A percentile compares a stretch with the other conserved stretches of the same genome.
phyloP scores from a whole-genome alignment of 2,113 vertebrate genomes.

The Phylloscopus trochiloides region DNA sequence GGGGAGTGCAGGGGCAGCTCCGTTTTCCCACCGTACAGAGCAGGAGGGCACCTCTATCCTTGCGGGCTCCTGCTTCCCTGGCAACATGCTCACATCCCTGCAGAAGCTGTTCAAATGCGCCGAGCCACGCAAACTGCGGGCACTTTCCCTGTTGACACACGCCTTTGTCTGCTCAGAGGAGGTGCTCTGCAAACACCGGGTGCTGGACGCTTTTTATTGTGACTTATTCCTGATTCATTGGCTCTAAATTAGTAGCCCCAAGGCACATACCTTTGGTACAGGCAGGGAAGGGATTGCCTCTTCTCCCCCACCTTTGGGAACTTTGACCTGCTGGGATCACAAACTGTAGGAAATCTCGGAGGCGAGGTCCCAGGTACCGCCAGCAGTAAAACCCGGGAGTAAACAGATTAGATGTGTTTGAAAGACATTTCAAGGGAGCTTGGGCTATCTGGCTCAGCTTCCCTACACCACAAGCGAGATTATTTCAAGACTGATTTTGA shows the following conservation, averaged over 20 bases:
- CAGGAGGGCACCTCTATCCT: not conserved
- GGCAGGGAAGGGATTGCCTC: not conserved
- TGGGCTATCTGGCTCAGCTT: not conserved
- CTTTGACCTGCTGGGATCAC: conserved; percentile 50
- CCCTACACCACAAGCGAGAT: not conserved
- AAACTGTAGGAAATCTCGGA: conserved; percentile 27
- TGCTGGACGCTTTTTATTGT: not conserved
- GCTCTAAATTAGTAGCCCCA: conserved; percentile 23
- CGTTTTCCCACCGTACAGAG: not conserved
- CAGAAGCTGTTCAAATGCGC: conserved; percentile 6
- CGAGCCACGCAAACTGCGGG: not conserved
- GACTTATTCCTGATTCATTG: conserved; percentile 28
- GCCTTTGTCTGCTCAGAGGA: conserved; percentile 30
- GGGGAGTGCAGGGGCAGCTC: not conserved
- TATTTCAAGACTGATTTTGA: not conserved
- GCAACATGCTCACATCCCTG: conserved; percentile 62
- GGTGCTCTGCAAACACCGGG: not conserved
- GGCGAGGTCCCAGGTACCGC: not conserved
- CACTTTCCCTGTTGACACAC: conserved; percentile 42
- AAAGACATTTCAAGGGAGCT: not conserved
- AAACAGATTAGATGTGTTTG: not conserved
- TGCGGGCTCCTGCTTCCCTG: conserved; percentile 31
- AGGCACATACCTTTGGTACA: not conserved
- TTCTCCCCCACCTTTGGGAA: conserved; percentile 6
- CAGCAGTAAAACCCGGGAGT: not conserved